Evolutionary conservation across 2,888 invertebrate species (phyloP).

Genomic region (Spilosoma lubricipeda): DNA sequence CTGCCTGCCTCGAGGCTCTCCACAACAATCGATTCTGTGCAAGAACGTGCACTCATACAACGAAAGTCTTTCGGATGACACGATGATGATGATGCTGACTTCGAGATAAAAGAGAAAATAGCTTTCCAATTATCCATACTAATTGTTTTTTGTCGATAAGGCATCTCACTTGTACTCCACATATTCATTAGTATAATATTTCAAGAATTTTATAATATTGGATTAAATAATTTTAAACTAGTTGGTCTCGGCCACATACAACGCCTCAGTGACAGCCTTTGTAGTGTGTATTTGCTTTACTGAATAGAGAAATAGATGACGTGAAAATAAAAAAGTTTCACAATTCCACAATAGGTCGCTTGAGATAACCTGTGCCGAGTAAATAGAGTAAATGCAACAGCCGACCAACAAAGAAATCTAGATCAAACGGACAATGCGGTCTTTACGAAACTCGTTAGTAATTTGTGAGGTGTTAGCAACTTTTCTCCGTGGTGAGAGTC

Average conservation of each 20-base stretch:
- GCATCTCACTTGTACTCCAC: background rate
- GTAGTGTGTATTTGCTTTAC: slow-evolving; percentile 23
- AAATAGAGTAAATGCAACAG: slow-evolving; percentile 62
- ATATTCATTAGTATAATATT: background rate
- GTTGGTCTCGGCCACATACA: background rate
- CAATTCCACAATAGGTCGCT: slow-evolving; percentile 59
- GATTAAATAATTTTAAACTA: background rate
- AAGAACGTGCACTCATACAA: no score
- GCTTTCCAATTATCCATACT: background rate
- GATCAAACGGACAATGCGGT: slow-evolving; percentile 80
- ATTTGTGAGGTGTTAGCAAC: slow-evolving; percentile 75
- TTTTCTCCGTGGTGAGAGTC: slow-evolving; percentile 79
- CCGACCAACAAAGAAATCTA: slow-evolving; percentile 74
- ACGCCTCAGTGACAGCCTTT: background rate
- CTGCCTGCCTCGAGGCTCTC: no score
- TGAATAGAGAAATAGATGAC: slow-evolving; percentile 18
- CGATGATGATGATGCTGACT: background rate
- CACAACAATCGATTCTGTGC: no score
- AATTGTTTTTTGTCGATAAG: background rate
- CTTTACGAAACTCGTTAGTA: slow-evolving; percentile 79
- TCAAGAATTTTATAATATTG: background rate
- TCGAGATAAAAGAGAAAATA: background rate
- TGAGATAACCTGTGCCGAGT: slow-evolving; percentile 57
- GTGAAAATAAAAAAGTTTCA: slow-evolving; percentile 33
- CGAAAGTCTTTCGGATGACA: no score